Base-by-base conservation (phyloP, 2,113 vertebrate species). In the Grammatotria lemairii region DNA sequence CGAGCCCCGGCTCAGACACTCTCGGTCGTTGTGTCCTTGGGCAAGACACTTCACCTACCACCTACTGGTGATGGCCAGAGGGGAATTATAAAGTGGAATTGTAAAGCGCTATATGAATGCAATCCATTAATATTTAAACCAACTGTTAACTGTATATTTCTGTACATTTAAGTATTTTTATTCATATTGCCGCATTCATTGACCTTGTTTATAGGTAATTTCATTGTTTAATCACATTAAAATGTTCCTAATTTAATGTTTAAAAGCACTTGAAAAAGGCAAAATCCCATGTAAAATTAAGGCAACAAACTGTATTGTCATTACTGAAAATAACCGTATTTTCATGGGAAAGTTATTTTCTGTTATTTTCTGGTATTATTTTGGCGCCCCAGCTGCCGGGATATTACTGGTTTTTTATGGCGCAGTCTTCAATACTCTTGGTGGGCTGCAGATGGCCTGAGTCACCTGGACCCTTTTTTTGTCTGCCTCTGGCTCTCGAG, bases 321-420 rank as follows among this genome's bases (percentile, higher is more conserved):
- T 57, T 57, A 26, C 21, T 57, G 3, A 26, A 57, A 57, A 55
- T 57, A 8, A 26, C 21, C 21, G 0, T 12, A 21, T 54, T 54
- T 21, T 12, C 10, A 21, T 1, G 5, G 0, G 51, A 21, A 54
- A 54, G 21, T 55, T 55, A 23, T 55, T 55, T 55, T 55, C 4
- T 54, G 10, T 0, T 54, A 23, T 55, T 55, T 55, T 4, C 0
- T 5, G 54, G 2, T 55, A 55, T 26, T 55, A 55, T 55, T 13
- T 13, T 26, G 54, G 21, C 0, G 1, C 54, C 7, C 2, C 54
- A 26, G 12, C 54, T 49, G 4, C 47, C 1, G 2, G 47, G 8
- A 17, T 49, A 17, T 54, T 7, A 23, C 1, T 26, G 7, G 0
- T 26, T 2, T 55, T 3, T 55, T 54, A 14, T 3, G 4, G 3